Conservation (phyloP, 2,797 vertebrate genomes). For the Pipistrellus pygmaeus region DNA sequence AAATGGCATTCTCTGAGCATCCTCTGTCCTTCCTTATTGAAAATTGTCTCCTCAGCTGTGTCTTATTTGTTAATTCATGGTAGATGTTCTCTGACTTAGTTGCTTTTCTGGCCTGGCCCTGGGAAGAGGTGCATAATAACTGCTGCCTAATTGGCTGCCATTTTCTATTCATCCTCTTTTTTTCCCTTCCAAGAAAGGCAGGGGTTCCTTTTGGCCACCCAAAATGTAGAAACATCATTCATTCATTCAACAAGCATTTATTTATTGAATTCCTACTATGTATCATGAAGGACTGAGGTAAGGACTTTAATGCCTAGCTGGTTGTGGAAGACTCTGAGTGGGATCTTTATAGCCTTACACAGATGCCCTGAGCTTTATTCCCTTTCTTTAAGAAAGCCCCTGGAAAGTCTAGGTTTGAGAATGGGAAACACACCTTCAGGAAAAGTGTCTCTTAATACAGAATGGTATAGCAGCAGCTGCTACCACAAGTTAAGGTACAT, state of each 20-base stretch:
- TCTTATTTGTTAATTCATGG: too few relatives aligned
- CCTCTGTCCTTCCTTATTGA: too few relatives aligned
- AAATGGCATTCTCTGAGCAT: too few relatives aligned
- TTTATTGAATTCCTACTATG: constrained; percentile 17
- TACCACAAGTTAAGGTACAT: background rate
- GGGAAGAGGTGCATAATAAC: too few relatives aligned
- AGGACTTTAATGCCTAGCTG: background rate
- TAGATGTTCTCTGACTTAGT: too few relatives aligned
- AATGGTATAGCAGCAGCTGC: background rate
- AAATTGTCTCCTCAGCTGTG: too few relatives aligned
- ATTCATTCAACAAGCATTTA: background rate
- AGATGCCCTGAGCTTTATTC: constrained; percentile 1
- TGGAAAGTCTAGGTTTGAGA: background rate
- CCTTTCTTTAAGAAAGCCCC: background rate
- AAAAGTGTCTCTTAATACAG: constrained; percentile 24
- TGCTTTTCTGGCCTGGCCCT: too few relatives aligned
- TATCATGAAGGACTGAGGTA: background rate
- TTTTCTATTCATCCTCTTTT: background rate
- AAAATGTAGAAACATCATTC: background rate
- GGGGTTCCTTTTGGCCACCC: background rate
- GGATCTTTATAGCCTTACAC: background rate
- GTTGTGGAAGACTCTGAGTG: background rate
- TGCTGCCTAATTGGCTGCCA: too few relatives aligned
- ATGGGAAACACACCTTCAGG: background rate
- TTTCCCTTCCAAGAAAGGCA: constrained; percentile 1